Evolutionary conservation across 2,888 invertebrate genomes (phyloP).

Genomic region (Phrixothrix hirtus): DNA sequence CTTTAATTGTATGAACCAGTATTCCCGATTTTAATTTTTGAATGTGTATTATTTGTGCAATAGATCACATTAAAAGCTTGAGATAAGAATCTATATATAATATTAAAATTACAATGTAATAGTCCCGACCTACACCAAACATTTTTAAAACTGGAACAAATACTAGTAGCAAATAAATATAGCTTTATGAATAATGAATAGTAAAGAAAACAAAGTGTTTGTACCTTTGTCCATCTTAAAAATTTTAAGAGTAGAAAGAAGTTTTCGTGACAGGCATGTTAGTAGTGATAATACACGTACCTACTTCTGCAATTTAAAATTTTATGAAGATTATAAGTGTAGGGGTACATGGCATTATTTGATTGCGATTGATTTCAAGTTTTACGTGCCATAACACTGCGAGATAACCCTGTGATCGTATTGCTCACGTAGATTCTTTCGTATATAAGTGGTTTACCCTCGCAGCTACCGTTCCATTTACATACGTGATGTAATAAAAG

Average conservation of each 20-base stretch:
- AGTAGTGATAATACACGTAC: neutral
- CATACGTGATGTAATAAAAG: constrained; percentile 40
- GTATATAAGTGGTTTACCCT: constrained; percentile 34
- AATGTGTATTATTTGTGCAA: too few relatives aligned
- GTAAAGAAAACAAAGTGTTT: too few relatives aligned
- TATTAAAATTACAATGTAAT: too few relatives aligned
- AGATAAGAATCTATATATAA: too few relatives aligned
- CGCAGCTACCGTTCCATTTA: constrained; percentile 35
- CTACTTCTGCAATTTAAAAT: neutral
- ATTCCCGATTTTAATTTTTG: too few relatives aligned
- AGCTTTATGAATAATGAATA: neutral
- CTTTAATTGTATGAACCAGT: too few relatives aligned
- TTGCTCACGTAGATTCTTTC: constrained; percentile 30
- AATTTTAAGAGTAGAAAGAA: neutral
- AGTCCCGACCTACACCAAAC: too few relatives aligned
- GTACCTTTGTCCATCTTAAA: neutral
- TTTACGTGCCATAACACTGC: constrained; percentile 18
- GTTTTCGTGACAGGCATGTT: neutral
- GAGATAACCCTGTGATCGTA: constrained; percentile 21
- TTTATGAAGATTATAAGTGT: constrained; percentile 15
- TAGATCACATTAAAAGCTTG: too few relatives aligned
- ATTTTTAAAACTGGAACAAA: too few relatives aligned
- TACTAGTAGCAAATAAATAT: too few relatives aligned
- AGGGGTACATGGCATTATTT: constrained; percentile 16
- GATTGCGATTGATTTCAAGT: constrained; percentile 27